Conservation (phyloP, 2,888 invertebrate species). For the Hypsopygia costalis region DNA sequence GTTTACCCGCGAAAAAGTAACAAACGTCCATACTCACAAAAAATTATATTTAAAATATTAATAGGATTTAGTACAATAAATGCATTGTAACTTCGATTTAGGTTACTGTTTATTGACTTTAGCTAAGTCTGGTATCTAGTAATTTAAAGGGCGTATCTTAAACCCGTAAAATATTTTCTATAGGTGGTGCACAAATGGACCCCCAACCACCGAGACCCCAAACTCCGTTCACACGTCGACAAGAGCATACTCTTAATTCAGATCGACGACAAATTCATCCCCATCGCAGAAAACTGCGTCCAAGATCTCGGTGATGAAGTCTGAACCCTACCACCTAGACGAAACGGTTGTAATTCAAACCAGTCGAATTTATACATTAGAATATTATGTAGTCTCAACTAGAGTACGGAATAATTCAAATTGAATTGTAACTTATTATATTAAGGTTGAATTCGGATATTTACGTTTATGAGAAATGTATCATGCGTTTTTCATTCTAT, state of each 20-base stretch:
- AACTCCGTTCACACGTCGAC: slow-evolving; percentile 94
- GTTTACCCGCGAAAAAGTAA: no score
- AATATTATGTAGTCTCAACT: slow-evolving; percentile 4
- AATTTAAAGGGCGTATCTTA: no score
- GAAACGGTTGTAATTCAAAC: slow-evolving; percentile 11
- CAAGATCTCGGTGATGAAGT: slow-evolving; percentile 88
- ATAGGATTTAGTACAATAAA: no score
- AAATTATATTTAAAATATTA: no score
- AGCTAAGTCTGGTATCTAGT: no score
- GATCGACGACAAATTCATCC: slow-evolving; percentile 95
- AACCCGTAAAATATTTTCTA: no score
- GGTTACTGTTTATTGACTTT: no score
- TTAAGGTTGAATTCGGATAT: background rate
- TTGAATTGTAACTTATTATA: slow-evolving; percentile 7
- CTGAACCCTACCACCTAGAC: slow-evolving; percentile 27
- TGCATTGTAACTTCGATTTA: no score
- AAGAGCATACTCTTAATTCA: slow-evolving; percentile 95
- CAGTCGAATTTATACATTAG: slow-evolving; percentile 9
- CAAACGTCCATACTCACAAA: no score
- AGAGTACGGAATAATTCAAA: slow-evolving; percentile 8
- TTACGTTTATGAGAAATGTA: background rate
- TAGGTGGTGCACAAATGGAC: slow-evolving; percentile 96
- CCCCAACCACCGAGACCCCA: slow-evolving; percentile 94
- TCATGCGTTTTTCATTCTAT: slow-evolving; percentile 4
- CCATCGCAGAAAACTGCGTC: slow-evolving; percentile 94